Percentiles rank a stretch among this genome's conserved stretches.
Conservation (phyloP, 2,888 invertebrate species). For the Drosophila quinaria region DNA sequence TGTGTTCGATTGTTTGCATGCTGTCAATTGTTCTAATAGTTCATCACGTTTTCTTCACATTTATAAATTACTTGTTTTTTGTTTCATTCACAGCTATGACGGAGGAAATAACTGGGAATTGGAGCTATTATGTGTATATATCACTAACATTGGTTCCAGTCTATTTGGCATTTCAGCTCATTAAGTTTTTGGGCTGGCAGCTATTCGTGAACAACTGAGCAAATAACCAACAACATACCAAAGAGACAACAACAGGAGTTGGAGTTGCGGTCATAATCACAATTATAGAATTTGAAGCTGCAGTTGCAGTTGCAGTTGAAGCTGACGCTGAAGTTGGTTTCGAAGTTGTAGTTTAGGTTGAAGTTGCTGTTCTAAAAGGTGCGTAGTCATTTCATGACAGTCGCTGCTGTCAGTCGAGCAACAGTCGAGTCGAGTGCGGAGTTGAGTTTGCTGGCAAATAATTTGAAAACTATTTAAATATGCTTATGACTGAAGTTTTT, state of each 20-base stretch:
- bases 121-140: slow-evolving; percentile 85
- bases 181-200: slow-evolving; percentile 86
- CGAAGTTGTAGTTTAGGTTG: slow-evolving; percentile 15
- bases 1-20: slow-evolving; percentile 34
- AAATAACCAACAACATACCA: slow-evolving; percentile 58
- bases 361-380: slow-evolving; percentile 50
- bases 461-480: slow-evolving; percentile 70
- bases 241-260: background rate
- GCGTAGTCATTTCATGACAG: slow-evolving; percentile 67
- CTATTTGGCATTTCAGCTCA: slow-evolving; percentile 85
- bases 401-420: slow-evolving; percentile 52
- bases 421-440: slow-evolving; percentile 1
- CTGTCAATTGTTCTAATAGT: slow-evolving; percentile 54
- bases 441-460: slow-evolving; percentile 32
- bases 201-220: slow-evolving; percentile 85
- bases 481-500: slow-evolving; percentile 61
- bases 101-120: slow-evolving; percentile 85
- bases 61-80: background rate
- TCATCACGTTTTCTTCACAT: background rate
- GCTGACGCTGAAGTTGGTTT: slow-evolving; percentile 6
- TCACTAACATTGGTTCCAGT: slow-evolving; percentile 85
- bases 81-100: slow-evolving; percentile 82
- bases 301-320: slow-evolving; percentile 22
- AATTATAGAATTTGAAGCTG: slow-evolving; percentile 17
- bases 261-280: background rate